Evolutionary conservation across 30 jellyfish, hydroid and myxozoan genomes (phyloP).

Genomic region (Aurelia coerulea): DNA sequence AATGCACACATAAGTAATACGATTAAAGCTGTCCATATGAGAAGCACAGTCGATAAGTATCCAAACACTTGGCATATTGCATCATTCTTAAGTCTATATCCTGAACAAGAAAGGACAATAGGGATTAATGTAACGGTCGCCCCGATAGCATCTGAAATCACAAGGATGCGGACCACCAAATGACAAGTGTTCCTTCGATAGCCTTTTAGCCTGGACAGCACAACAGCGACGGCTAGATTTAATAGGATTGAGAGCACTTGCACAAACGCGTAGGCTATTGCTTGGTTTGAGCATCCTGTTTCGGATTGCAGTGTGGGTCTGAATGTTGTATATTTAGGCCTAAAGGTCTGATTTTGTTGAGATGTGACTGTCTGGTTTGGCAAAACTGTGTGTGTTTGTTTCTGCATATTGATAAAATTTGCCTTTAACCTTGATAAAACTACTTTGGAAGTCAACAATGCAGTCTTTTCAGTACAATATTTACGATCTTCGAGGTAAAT

Average conservation of each 20-base stretch:
- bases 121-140: conserved; percentile 52
- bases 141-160: conserved; percentile 56
- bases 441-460: no score
- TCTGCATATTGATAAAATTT: no score
- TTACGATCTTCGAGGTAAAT: no score
- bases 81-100: conserved; percentile 1
- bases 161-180: conserved; percentile 60
- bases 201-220: conserved; percentile 55
- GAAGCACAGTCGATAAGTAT: conserved; percentile 58
- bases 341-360: no score
- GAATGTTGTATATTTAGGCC: no score
- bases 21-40: conserved; percentile 69
- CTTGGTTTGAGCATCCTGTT: no score
- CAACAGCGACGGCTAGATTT: conserved; percentile 40
- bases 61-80: conserved; percentile 60
- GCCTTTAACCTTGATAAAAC: no score
- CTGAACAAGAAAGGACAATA: conserved; percentile 35
- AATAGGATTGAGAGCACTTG: conserved; percentile 14
- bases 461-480: no score
- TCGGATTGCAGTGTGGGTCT: no score
- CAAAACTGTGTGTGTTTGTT: no score
- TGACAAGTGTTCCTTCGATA: conserved; percentile 60
- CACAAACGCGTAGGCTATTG: no score
- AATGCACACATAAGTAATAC: conserved; percentile 66
- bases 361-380: no score